These are phyloP conservation scores for Oscheius sp. DNA, from an alignment of 2,888 invertebrate genomes.

Conservation along the genomic window DNA sequence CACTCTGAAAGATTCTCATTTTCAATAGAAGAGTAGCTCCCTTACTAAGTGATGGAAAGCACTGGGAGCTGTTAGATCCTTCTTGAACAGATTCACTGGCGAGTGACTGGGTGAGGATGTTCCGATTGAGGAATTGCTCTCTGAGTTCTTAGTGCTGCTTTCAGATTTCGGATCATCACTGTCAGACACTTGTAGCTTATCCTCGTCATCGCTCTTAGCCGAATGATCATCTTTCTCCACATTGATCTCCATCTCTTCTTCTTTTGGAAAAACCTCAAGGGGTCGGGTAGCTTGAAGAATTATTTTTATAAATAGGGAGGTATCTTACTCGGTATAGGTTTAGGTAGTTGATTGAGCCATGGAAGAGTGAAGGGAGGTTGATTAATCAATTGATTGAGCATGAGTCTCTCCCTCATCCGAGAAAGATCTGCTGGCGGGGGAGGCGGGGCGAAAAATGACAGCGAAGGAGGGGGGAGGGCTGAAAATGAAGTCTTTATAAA, in stretches of 20 bases:
- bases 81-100: constrained; percentile 28
- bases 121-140: neutral
- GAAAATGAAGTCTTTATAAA: neutral
- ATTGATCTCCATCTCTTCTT: constrained; percentile 27
- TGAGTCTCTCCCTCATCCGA: constrained; percentile 31
- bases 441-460: constrained; percentile 15
- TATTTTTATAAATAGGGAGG: neutral
- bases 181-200: constrained; percentile 19
- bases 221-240: constrained; percentile 24
- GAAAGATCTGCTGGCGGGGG: constrained; percentile 16
- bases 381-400: constrained; percentile 33
- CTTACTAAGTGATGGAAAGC: constrained; percentile 32
- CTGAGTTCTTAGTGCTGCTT: constrained; percentile 12
- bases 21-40: neutral
- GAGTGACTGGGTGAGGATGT: constrained; percentile 14
- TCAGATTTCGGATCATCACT: constrained; percentile 26
- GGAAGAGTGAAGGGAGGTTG: constrained; percentile 27
- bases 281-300: constrained; percentile 22
- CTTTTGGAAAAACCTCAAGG: constrained; percentile 17
- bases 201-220: constrained; percentile 23
- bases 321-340: constrained; percentile 44
- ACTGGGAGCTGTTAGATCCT: constrained; percentile 15
- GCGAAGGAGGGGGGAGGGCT: constrained; percentile 7
- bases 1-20: constrained; percentile 12
- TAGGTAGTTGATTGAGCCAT: constrained; percentile 40